Conservation (phyloP, 2,113 vertebrate genomes). For the Sminthopsis crassicaudata region DNA sequence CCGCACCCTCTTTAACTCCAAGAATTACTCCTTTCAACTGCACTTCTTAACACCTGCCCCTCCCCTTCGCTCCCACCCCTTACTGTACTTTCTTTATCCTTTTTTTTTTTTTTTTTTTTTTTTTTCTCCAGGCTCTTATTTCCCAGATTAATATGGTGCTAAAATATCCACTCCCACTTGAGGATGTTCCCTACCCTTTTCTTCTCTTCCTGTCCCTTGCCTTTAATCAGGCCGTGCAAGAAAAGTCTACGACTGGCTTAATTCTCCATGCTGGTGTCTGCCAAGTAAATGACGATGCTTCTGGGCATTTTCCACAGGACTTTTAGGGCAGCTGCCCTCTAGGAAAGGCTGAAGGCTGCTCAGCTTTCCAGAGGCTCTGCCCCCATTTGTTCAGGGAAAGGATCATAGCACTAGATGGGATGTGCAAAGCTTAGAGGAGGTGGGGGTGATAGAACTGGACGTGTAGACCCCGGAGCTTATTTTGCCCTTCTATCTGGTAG, state of each 20-base stretch:
- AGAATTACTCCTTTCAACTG: constrained; percentile 1
- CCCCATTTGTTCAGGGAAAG: background rate
- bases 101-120: background rate
- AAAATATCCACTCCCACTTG: background rate
- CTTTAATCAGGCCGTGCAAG: background rate
- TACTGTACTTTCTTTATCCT: background rate
- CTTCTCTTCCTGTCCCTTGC: background rate
- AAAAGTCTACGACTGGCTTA: background rate
- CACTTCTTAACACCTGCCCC: background rate
- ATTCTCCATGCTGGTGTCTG: background rate
- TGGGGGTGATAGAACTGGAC: background rate
- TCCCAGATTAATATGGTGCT: background rate
- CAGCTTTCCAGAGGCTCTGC: background rate
- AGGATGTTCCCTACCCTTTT: background rate
- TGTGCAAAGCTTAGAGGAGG: background rate
- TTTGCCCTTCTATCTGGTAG: background rate
- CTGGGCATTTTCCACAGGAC: background rate
- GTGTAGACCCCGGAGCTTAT: background rate
- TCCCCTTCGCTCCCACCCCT: background rate
- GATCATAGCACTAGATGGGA: background rate
- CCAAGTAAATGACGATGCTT: background rate
- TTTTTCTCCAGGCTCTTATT: background rate
- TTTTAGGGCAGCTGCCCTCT: background rate
- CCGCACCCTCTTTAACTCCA: constrained; percentile 26
- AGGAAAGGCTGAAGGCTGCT: background rate